phyloP scores from a whole-genome alignment of 2,797 vertebrate genomes.

The Propithecus perrieri region DNA sequence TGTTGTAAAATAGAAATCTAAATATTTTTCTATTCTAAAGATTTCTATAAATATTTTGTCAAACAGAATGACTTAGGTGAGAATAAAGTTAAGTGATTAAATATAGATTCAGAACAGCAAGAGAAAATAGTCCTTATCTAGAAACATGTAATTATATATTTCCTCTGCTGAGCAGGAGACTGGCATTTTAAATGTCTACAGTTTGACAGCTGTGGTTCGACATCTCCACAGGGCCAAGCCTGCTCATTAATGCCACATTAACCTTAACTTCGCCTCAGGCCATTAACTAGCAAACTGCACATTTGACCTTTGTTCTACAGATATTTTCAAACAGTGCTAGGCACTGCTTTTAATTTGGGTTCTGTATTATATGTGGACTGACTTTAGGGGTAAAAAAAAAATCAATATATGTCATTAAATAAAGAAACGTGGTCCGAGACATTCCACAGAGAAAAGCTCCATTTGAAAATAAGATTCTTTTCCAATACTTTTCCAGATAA shows the following conservation, averaged over 20 bases:
- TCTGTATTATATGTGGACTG: conserved; percentile 60
- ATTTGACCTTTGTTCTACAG: conserved; percentile 80
- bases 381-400: conserved; percentile 57
- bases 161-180: conserved; percentile 73
- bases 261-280: conserved; percentile 79
- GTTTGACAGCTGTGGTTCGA: conserved; percentile 80
- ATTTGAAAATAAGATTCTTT: conserved; percentile 39
- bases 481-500: conserved; percentile 42
- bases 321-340: conserved; percentile 73
- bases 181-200: conserved; percentile 79
- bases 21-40: background rate
- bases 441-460: conserved; percentile 44
- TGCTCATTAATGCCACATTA: conserved; percentile 80
- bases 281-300: conserved; percentile 80
- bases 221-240: conserved; percentile 66
- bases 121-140: conserved; percentile 61
- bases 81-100: conserved; percentile 58
- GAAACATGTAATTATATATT: conserved; percentile 78
- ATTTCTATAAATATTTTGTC: conserved; percentile 31
- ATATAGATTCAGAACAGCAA: conserved; percentile 36
- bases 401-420: conserved; percentile 69
- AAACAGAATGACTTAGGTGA: conserved; percentile 35
- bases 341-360: conserved; percentile 75
- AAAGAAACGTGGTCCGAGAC: conserved; percentile 45
- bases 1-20: background rate